A percentile compares a stretch with the other conserved stretches of the same genome.
Conservation (phyloP, 2,888 invertebrate species). For the Didymodactylos carnosus region DNA sequence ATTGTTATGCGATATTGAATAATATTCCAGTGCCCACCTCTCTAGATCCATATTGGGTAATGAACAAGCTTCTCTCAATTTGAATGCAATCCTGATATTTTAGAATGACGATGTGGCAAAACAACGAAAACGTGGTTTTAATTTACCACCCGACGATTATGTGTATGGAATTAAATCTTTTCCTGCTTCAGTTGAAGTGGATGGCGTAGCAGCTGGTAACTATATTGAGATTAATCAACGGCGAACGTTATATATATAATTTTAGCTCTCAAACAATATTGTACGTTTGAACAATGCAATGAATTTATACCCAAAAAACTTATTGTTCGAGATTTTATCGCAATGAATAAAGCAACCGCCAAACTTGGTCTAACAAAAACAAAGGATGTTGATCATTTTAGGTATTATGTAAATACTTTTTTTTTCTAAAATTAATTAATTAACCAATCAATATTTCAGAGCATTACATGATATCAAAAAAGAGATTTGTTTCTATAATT, state of each 20-base stretch:
- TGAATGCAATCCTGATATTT: background rate
- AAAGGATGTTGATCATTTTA: background rate
- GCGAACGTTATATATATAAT: too few species aligned
- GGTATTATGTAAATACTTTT: background rate
- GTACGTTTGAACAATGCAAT: background rate
- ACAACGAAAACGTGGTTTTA: background rate
- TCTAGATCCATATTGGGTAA: background rate
- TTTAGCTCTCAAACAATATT: background rate
- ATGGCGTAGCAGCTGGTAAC: background rate
- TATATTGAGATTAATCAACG: too few species aligned
- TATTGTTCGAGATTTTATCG: background rate
- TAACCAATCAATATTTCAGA: background rate
- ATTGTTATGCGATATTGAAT: too few species aligned
- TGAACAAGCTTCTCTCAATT: background rate
- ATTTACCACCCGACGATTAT: background rate
- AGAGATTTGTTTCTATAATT: background rate
- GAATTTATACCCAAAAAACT: background rate
- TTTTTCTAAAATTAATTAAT: background rate
- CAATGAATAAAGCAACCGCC: background rate
- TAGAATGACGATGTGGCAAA: background rate
- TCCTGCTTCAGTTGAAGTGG: background rate
- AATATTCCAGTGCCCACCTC: background rate
- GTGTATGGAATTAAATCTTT: background rate
- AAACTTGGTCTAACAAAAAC: background rate
- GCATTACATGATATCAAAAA: background rate